These are phyloP conservation scores for Eumaeus atala DNA, from an alignment of 1,140 invertebrate genomes.

Conservation along the genomic window DNA sequence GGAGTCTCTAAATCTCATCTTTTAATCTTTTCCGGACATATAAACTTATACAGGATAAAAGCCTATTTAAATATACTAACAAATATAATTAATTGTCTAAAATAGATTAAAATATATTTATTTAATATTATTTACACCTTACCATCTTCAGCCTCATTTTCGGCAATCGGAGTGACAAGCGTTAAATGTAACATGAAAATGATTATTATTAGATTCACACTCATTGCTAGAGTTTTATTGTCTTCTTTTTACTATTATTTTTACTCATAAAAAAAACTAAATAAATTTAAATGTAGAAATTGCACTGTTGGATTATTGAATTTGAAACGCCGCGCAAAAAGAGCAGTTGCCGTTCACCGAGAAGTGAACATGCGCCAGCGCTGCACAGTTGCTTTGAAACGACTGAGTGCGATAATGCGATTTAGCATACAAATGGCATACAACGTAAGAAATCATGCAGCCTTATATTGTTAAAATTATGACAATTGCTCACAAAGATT, in stretches of 20 bases:
- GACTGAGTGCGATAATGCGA: slow-evolving; percentile 27
- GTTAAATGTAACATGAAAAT: slow-evolving; percentile 50
- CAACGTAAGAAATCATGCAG: background rate
- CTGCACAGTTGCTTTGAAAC: slow-evolving; percentile 31
- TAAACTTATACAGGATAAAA: too few relatives aligned
- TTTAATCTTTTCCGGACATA: too few relatives aligned
- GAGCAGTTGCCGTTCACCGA: slow-evolving; percentile 12
- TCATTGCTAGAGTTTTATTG: background rate
- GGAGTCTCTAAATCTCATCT: too few relatives aligned
- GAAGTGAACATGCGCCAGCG: slow-evolving; percentile 31
- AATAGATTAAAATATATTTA: too few relatives aligned
- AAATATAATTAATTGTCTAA: too few relatives aligned
- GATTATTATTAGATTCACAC: slow-evolving; percentile 39
- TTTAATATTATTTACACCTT: too few relatives aligned
- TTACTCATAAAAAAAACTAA: too few relatives aligned
- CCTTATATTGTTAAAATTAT: slow-evolving; percentile 13
- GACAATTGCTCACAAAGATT: too few relatives aligned
- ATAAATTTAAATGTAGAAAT: too few relatives aligned
- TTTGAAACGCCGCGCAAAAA: slow-evolving; percentile 10
- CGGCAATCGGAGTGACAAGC: slow-evolving; percentile 50
- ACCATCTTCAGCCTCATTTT: slow-evolving; percentile 60
- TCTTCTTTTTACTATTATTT: too few relatives aligned
- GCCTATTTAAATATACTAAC: too few relatives aligned
- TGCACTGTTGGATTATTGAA: background rate
- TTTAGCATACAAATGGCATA: background rate